Evolutionary conservation across 2,113 vertebrate species (phyloP), one percentile per base, ranked within the genome.

Genomic region (Poecilia latipinna): DNA sequence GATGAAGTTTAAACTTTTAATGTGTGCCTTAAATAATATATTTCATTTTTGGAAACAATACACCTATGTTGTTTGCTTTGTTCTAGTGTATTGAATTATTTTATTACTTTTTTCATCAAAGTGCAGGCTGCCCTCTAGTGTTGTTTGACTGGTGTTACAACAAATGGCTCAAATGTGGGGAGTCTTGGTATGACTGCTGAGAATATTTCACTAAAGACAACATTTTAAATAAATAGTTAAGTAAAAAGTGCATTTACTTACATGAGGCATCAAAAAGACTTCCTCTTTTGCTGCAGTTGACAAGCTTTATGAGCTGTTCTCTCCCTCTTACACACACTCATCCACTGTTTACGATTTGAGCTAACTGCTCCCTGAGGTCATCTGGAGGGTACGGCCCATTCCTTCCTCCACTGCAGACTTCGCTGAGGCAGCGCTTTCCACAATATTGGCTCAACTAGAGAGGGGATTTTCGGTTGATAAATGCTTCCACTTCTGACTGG

Each of bases 21-120:
- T 82, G 91, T 91, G 92, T 92, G 92, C 92, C 92, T 93, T 93
- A 91, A 92, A 91, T 83, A 88, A 91, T 77, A 65, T 90, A 65
- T 84, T 86, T 90, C 42, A 79, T 83, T 87, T 88, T 90, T 84
- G 77, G 80, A 92, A 89, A 51, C 80, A 82, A 75, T 29, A 63
- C 65, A 48, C 42, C 42, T 60, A 1, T 10, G 31, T 1, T 35
- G 62, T 72, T 72, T 83, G 32, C n/a, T 82, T 89, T 81, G 75
- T 89, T 85, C 78, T 69, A 71, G 8, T 64, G 13, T 13, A 6
- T 60, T 35, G 29, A 74, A 79, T 54, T 6, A 17, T 1, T 3
- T 3, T 15, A 65, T 8, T 31, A 10, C 2, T 24, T 54, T 8
- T 54, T 54, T 54, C 7, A 54, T 54, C 48, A 73, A 78, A 77